Percentiles rank a stretch among this genome's conserved stretches.
Evolutionary conservation across 2,888 invertebrate species (phyloP).

Genomic region (Diloba caeruleocephala): DNA sequence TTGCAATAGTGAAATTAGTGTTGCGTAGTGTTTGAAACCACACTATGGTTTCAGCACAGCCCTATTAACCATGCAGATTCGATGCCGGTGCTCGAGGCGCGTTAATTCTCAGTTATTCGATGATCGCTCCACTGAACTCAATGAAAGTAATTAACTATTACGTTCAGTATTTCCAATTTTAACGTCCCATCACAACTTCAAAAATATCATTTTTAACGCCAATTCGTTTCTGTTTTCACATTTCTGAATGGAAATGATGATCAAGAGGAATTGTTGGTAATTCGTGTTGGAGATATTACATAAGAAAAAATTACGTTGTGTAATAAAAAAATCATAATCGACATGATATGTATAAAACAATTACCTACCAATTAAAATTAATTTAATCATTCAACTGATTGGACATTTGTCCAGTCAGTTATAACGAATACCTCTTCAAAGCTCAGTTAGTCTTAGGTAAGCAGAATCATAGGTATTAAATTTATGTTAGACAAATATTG

Average conservation of each 20-base stretch:
- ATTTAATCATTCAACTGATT: no score
- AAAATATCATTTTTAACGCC: constrained; percentile 38
- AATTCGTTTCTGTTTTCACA: constrained; percentile 33
- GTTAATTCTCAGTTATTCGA: constrained; percentile 65
- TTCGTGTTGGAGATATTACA: no score
- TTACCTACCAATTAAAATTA: no score
- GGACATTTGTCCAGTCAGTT: no score
- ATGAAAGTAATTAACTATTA: constrained; percentile 67
- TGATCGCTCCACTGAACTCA: constrained; percentile 57
- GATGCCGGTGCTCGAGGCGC: constrained; percentile 52
- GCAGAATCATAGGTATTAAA: no score
- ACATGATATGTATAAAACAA: no score
- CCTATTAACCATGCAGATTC: constrained; percentile 43
- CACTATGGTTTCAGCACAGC: constrained; percentile 34
- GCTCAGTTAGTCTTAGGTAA: no score
- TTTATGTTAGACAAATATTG: no score
- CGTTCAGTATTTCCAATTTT: constrained; percentile 54
- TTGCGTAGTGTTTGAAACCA: constrained; percentile 15
- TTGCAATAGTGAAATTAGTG: constrained; percentile 17
- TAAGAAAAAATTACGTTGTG: no score
- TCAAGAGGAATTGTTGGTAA: not conserved
- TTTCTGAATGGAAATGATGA: constrained; percentile 12
- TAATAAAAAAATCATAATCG: no score
- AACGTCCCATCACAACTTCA: constrained; percentile 24
- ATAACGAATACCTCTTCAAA: no score